Evolutionary conservation across 2,888 invertebrate genomes (phyloP).

Genomic region (Agonopterix subpropinquella): DNA sequence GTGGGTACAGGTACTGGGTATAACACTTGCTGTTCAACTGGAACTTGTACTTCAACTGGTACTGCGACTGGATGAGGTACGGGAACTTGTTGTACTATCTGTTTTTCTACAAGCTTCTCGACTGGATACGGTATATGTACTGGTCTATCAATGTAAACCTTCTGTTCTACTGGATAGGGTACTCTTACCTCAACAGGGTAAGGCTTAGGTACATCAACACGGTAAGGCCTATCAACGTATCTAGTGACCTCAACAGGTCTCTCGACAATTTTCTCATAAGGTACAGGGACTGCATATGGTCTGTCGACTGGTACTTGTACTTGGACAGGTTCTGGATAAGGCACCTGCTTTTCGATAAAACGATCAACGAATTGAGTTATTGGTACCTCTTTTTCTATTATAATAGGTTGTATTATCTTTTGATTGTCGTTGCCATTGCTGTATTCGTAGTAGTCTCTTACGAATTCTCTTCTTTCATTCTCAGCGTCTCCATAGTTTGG

Average conservation of each 20-base stretch:
- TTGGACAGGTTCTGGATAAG: conserved; percentile 54
- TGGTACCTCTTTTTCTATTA: conserved; percentile 64
- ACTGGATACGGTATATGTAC: conserved; percentile 67
- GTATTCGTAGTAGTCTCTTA: conserved; percentile 34
- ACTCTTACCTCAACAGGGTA: conserved; percentile 73
- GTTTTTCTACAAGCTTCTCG: conserved; percentile 72
- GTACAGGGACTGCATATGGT: conserved; percentile 57
- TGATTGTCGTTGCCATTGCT: conserved; percentile 28
- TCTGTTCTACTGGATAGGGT: conserved; percentile 67
- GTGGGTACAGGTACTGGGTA: conserved; percentile 60
- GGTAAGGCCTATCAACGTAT: conserved; percentile 76
- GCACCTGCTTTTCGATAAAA: conserved; percentile 60
- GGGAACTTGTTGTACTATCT: conserved; percentile 49
- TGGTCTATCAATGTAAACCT: conserved; percentile 68
- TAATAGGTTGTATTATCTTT: conserved; percentile 60
- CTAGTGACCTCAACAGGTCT: conserved; percentile 68
- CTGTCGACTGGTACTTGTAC: conserved; percentile 57
- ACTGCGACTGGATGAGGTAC: conserved; percentile 62
- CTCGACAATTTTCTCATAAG: conserved; percentile 71
- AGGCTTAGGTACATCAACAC: conserved; percentile 68
- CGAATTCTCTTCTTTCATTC: conserved; percentile 37
- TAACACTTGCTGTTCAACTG: conserved; percentile 50
- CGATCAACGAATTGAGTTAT: conserved; percentile 62
- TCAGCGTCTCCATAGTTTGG: conserved; percentile 30
- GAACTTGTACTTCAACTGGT: conserved; percentile 45